Conservation (phyloP, 2,113 vertebrate genomes). For the Cavia aperea region DNA sequence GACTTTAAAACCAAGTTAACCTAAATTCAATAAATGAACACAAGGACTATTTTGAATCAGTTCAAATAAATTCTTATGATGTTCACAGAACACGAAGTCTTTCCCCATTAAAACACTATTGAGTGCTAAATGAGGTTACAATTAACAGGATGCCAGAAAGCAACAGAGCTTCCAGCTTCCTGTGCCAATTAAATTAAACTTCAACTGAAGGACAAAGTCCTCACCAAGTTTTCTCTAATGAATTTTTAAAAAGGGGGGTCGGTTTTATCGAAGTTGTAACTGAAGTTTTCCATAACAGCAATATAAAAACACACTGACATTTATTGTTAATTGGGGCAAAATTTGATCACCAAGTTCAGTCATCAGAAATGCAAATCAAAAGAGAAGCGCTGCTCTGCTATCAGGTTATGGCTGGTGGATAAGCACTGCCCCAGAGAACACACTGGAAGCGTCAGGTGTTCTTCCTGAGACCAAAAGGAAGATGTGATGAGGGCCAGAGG, state of each 20-base stretch:
- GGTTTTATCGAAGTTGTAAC: conserved; percentile 49
- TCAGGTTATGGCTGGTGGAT: background rate
- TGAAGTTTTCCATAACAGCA: background rate
- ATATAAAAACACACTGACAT: conserved; percentile 22
- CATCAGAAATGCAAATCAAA: background rate
- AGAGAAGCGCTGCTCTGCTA: background rate
- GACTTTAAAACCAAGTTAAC: conserved; percentile 52
- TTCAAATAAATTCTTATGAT: conserved; percentile 60
- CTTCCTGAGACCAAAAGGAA: background rate
- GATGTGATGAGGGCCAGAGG: too few species aligned
- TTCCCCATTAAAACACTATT: conserved; percentile 60
- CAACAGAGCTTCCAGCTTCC: conserved; percentile 69
- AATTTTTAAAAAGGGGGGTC: conserved; percentile 29
- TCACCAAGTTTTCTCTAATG: conserved; percentile 44
- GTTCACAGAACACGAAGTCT: conserved; percentile 67
- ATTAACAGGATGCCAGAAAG: conserved; percentile 73
- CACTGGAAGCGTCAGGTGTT: background rate
- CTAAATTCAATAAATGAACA: conserved; percentile 57
- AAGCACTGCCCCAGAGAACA: background rate
- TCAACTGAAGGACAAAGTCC: conserved; percentile 49
- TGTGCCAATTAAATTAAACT: conserved; percentile 55
- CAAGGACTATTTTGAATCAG: conserved; percentile 19
- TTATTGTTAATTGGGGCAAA: background rate
- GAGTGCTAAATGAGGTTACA: conserved; percentile 57
- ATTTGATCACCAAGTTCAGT: background rate